Evolutionary conservation across 2,888 invertebrate species (phyloP).

Genomic region (Petrophora chlorosata): DNA sequence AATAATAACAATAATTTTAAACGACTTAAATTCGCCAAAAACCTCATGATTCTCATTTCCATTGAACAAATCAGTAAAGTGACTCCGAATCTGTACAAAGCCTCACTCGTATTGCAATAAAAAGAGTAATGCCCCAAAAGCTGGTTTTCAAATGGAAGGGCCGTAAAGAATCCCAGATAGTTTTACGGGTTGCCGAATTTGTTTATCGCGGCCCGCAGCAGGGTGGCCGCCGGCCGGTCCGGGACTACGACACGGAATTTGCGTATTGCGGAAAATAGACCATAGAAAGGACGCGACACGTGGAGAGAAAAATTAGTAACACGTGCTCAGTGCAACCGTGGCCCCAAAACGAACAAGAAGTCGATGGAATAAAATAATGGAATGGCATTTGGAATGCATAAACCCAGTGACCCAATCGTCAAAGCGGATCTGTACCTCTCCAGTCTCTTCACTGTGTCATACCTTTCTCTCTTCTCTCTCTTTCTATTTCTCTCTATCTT

Average conservation of each 20-base stretch:
- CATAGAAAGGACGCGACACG: background rate
- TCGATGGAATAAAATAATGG: too few species aligned
- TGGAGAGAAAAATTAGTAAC: background rate
- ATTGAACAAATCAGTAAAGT: conserved; percentile 2
- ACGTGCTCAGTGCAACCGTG: background rate
- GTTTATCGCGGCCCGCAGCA: conserved; percentile 41
- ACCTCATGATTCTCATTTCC: too few species aligned
- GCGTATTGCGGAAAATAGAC: conserved; percentile 8
- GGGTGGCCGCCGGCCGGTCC: too few species aligned
- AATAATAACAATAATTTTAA: too few species aligned
- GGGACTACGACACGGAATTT: conserved; percentile 21
- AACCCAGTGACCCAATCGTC: too few species aligned
- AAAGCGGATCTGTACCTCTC: too few species aligned
- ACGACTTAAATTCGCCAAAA: too few species aligned
- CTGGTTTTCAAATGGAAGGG: conserved; percentile 20
- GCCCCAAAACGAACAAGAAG: too few species aligned
- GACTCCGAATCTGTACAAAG: conserved; percentile 10
- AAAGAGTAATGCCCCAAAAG: conserved; percentile 28
- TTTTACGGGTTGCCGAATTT: conserved; percentile 51
- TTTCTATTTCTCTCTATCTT: too few species aligned
- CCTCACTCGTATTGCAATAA: conserved; percentile 25
- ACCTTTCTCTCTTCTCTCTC: too few species aligned
- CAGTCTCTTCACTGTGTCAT: too few species aligned
- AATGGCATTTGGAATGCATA: too few species aligned
- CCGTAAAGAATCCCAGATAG: conserved; percentile 36